Evolutionary conservation across 1,140 invertebrate species (phyloP), one percentile per base, ranked within the genome.

Genomic region (Cyrtorhinus lividipennis): DNA sequence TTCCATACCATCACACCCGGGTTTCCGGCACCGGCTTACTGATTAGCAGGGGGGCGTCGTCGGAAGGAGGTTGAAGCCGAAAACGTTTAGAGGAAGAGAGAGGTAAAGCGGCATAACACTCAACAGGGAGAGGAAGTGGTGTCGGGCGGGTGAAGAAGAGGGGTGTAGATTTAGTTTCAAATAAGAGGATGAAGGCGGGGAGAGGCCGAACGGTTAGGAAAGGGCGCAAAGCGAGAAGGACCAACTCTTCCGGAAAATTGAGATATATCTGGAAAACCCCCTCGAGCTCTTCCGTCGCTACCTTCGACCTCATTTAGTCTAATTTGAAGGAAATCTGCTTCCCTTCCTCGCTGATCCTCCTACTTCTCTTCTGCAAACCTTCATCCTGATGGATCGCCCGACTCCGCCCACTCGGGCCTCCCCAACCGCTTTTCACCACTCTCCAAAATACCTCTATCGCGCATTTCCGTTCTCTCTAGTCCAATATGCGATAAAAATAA

Each of bases 231-330:
- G 48, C 12, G 48, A 12, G 20, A 20, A 22, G 48, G 48, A 20
- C 12, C 48, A 12, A 53, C 48, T 53, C 48, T 53, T 15, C 48
- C 48, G 20, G 48, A 53, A 53, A 53, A 53, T 53, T 53, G 48
- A 53, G 48, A 22, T 53, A 53, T 53, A 53, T 53, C 48, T 53
- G 48, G 20, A n/a, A 53, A 12, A 22, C 48, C 48, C 48, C 48
- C 18, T 20, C 3, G 18, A 20, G 3, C 20, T 53, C 20, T 20
- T 20, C 18, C 20, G 48, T 22, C 48, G 48, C 48, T 22, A 53
- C 48, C 48, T 53, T 53, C 48, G 20, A 53, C 48, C 48, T 53
- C 48, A 53, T 53, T 53, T 53, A 53, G 48, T 53, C 48, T 53
- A 53, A 53, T 53, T 53, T 53, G 48, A 53, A 53, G 48, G 48